These are phyloP conservation scores for Remorina albescens DNA, from an alignment of 2,797 vertebrate genomes.

Conservation along the genomic window DNA sequence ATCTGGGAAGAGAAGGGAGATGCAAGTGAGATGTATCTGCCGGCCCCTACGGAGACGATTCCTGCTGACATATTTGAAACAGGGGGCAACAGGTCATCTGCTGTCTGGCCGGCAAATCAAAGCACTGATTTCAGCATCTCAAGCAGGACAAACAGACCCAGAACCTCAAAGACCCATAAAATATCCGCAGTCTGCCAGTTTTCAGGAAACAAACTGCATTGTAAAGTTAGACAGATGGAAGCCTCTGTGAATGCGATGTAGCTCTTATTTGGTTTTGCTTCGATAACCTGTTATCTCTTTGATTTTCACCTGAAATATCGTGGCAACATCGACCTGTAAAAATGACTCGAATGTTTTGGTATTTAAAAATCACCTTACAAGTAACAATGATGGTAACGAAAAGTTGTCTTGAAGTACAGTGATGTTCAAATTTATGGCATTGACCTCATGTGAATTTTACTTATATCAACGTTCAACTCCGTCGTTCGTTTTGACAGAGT, in stretches of 20 bases:
- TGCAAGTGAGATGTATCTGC: slow-evolving; percentile 20
- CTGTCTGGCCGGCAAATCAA: slow-evolving; percentile 67
- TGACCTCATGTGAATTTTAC: neutral
- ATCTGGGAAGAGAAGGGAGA: slow-evolving; percentile 42
- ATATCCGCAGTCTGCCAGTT: slow-evolving; percentile 37
- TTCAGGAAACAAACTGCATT: slow-evolving; percentile 21
- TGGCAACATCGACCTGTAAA: neutral
- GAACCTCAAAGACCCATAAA: slow-evolving; percentile 43
- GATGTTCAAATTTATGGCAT: neutral
- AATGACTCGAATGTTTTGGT: neutral
- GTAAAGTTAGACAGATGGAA: neutral
- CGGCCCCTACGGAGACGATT: slow-evolving; percentile 17
- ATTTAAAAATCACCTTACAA: neutral
- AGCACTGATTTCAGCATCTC: slow-evolving; percentile 74
- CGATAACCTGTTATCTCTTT: neutral
- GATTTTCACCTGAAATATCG: neutral
- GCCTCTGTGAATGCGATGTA: neutral
- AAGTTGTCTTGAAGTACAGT: neutral
- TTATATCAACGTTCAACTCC: neutral
- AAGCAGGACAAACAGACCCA: slow-evolving; percentile 42
- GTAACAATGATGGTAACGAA: neutral
- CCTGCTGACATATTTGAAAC: slow-evolving; percentile 44
- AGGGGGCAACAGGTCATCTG: slow-evolving; percentile 43
- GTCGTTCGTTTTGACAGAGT: neutral
- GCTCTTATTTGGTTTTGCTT: neutral